These are phyloP conservation scores for Carapus acus DNA, from an alignment of 2,797 vertebrate species.

Conservation along the genomic window DNA sequence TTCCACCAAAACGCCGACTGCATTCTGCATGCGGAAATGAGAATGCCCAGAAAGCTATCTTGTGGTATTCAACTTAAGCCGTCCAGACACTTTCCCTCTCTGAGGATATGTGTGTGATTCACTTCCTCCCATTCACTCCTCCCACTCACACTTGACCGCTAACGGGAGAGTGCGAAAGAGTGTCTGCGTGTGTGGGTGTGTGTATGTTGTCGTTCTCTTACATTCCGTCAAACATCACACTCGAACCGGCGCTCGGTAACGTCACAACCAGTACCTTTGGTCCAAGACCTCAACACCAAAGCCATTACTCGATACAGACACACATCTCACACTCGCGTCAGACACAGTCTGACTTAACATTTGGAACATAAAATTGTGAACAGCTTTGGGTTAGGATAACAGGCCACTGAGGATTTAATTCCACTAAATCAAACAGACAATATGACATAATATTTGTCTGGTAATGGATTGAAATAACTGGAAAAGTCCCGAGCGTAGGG, in stretches of 20 bases:
- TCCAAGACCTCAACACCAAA: conserved; percentile 23
- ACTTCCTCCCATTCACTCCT: conserved; percentile 42
- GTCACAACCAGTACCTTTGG: conserved; percentile 9
- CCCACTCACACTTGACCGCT: conserved; percentile 44
- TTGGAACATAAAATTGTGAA: conserved; percentile 13
- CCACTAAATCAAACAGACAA: conserved; percentile 34
- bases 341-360: conserved; percentile 18
- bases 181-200: conserved; percentile 31
- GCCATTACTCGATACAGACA: conserved; percentile 24
- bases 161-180: conserved; percentile 44
- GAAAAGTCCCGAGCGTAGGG: conserved; percentile 59
- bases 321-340: conserved; percentile 23
- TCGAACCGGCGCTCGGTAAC: conserved; percentile 26
- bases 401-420: conserved; percentile 47
- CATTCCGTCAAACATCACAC: conserved; percentile 45
- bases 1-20: conserved; percentile 38
- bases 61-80: conserved; percentile 62
- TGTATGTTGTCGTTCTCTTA: conserved; percentile 27
- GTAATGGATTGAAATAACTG: conserved; percentile 56
- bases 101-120: conserved; percentile 62
- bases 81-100: conserved; percentile 52
- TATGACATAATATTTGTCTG: conserved; percentile 45
- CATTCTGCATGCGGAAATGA: conserved; percentile 24
- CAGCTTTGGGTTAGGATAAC: conserved; percentile 12
- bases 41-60: conserved; percentile 39